Evolutionary conservation across 1,140 invertebrate genomes (phyloP).

Genomic region (Drosophila burlai): DNA sequence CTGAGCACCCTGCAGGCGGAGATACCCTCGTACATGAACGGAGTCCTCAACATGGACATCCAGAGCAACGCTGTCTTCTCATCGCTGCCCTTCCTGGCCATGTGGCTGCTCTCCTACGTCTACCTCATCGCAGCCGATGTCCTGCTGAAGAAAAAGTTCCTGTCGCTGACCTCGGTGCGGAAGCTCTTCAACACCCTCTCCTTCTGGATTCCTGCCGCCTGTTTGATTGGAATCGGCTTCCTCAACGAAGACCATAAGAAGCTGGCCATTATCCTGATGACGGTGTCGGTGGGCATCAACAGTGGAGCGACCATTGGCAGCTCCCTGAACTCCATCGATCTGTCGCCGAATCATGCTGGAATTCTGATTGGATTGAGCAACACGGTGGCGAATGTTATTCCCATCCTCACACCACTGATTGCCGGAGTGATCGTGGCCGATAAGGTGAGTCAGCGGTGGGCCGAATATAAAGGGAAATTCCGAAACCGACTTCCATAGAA

Average conservation of each 20-base stretch:
- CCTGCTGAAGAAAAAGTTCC: constrained; percentile 87
- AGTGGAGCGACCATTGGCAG: constrained; percentile 91
- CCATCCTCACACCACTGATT: constrained; percentile 90
- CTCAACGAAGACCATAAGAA: constrained; percentile 85
- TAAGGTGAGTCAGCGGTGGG: constrained; percentile 86
- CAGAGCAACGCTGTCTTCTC: constrained; percentile 90
- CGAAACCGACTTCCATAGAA: neutral
- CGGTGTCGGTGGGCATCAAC: constrained; percentile 91
- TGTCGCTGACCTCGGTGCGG: constrained; percentile 86
- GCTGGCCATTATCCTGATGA: constrained; percentile 88
- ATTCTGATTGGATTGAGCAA: constrained; percentile 90
- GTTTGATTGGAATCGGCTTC: constrained; percentile 88
- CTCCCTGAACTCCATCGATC: constrained; percentile 90
- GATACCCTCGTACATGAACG: constrained; percentile 95
- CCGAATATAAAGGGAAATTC: constrained; percentile 18
- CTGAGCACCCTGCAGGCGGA: constrained; percentile 96
- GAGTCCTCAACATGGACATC: constrained; percentile 92
- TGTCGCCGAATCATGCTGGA: constrained; percentile 92
- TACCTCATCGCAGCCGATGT: constrained; percentile 89
- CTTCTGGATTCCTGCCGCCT: constrained; percentile 87
- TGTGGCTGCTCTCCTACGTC: constrained; percentile 90
- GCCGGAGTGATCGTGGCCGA: constrained; percentile 89
- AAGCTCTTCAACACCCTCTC: constrained; percentile 90
- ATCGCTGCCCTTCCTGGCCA: constrained; percentile 92
- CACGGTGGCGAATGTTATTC: constrained; percentile 90